Percentiles rank a stretch among this genome's conserved stretches.
phyloP scores from a whole-genome alignment of 2,113 vertebrate genomes.

The Callopanchax toddi region DNA sequence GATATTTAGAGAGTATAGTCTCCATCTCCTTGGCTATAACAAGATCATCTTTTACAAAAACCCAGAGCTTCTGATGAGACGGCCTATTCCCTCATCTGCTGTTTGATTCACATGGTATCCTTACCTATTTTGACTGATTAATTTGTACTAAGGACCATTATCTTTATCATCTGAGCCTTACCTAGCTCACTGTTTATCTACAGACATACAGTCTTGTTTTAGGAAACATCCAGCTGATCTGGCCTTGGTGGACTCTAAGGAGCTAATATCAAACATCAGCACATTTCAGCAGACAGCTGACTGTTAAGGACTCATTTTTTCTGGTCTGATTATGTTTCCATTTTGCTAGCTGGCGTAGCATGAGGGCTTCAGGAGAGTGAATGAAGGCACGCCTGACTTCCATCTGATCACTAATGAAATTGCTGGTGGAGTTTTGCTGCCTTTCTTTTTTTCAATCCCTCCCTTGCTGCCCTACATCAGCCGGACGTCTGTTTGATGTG shows the following conservation, averaged over 20 bases:
- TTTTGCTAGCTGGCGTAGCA: constrained; percentile 30
- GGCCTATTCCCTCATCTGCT: too few relatives aligned
- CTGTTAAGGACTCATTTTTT: constrained; percentile 10
- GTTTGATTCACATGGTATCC: too few relatives aligned
- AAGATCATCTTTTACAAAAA: too few relatives aligned
- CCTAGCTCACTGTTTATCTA: too few relatives aligned
- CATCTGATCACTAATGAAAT: constrained; percentile 75
- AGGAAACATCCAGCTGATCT: background rate
- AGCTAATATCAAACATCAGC: background rate
- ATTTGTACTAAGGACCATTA: too few relatives aligned
- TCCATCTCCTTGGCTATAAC: too few relatives aligned
- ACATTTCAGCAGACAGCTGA: constrained; percentile 12
- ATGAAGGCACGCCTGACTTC: constrained; percentile 33
- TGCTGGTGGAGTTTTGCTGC: constrained; percentile 67
- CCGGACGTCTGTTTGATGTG: constrained; percentile 63
- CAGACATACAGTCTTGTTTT: background rate
- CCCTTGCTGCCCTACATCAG: constrained; percentile 33
- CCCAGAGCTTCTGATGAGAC: too few relatives aligned
- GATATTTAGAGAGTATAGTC: too few relatives aligned
- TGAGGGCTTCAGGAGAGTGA: constrained; percentile 36
- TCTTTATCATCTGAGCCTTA: too few relatives aligned
- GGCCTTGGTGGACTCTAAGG: background rate
- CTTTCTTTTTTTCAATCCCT: constrained; percentile 1
- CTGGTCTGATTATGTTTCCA: constrained; percentile 52
- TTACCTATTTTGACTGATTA: too few relatives aligned